These are phyloP conservation scores for Brachyrhaphis roseni DNA, from an alignment of 2,797 vertebrate species.

Conservation along the genomic window DNA sequence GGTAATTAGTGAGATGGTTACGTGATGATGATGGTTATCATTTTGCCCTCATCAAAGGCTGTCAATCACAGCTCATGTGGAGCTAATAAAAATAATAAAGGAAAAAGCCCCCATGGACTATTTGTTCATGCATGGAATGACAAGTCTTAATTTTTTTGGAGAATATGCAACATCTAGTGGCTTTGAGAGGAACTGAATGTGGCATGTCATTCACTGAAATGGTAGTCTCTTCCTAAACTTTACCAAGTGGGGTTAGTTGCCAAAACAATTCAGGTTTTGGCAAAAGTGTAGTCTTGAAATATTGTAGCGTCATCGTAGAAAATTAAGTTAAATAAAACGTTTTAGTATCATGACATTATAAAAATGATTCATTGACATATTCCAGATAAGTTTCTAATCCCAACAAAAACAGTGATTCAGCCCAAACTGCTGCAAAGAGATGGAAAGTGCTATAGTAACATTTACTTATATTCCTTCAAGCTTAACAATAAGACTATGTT, in stretches of 20 bases:
- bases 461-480: background rate
- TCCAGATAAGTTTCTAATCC: background rate
- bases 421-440: background rate
- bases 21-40: conserved; percentile 68
- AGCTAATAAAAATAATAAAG: conserved; percentile 28
- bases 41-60: conserved; percentile 55
- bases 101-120: conserved; percentile 7
- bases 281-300: conserved; percentile 1
- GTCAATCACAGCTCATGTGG: conserved; percentile 54
- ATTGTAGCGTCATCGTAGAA: background rate
- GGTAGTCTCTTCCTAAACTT: background rate
- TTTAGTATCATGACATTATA: background rate
- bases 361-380: background rate
- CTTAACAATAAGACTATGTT: background rate
- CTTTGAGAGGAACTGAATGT: background rate
- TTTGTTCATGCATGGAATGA: background rate
- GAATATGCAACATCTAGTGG: background rate
- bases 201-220: background rate
- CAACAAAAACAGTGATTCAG: background rate
- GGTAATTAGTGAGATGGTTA: conserved; percentile 67
- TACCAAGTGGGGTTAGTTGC: background rate
- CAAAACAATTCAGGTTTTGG: background rate
- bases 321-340: background rate
- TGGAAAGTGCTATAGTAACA: background rate
- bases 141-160: background rate